A percentile compares a stretch with the other conserved stretches of the same genome.
Evolutionary conservation across 2,888 invertebrate species (phyloP).

Genomic region (Pyrgus malvae): DNA sequence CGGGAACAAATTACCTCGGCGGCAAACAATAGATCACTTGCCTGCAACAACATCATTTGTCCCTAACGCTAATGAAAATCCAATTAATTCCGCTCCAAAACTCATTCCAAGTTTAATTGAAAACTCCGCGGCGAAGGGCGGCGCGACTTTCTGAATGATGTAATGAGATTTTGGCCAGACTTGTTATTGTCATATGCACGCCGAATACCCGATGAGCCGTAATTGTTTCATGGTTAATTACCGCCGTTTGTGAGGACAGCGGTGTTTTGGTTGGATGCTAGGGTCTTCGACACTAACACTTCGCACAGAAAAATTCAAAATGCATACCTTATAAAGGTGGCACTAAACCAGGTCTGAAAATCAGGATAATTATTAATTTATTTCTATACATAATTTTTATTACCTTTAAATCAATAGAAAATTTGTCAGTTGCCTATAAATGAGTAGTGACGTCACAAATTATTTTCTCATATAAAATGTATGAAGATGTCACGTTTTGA

Average conservation of each 20-base stretch:
- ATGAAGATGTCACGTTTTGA: no score
- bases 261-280: slow-evolving; percentile 27
- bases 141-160: slow-evolving; percentile 67
- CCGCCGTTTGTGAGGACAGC: slow-evolving; percentile 50
- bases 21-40: slow-evolving; percentile 67
- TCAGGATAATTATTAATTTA: no score
- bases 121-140: slow-evolving; percentile 67
- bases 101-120: slow-evolving; percentile 81
- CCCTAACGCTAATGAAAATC: slow-evolving; percentile 79
- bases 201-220: slow-evolving; percentile 66
- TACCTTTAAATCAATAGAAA: no score
- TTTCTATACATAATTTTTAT: no score
- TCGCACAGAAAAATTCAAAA: no score
- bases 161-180: slow-evolving; percentile 72
- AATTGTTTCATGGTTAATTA: slow-evolving; percentile 66
- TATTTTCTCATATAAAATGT: no score
- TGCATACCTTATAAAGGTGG: no score
- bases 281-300: no score
- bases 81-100: slow-evolving; percentile 78
- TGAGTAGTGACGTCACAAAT: no score
- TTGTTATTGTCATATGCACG: slow-evolving; percentile 75
- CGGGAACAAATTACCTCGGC: slow-evolving; percentile 67
- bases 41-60: slow-evolving; percentile 78
- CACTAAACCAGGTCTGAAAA: no score
- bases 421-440: no score